A percentile compares a stretch with the other conserved stretches of the same genome.
These are phyloP conservation scores for Microtus oregoni DNA, from an alignment of 2,113 vertebrate species.

Conservation along the genomic window DNA sequence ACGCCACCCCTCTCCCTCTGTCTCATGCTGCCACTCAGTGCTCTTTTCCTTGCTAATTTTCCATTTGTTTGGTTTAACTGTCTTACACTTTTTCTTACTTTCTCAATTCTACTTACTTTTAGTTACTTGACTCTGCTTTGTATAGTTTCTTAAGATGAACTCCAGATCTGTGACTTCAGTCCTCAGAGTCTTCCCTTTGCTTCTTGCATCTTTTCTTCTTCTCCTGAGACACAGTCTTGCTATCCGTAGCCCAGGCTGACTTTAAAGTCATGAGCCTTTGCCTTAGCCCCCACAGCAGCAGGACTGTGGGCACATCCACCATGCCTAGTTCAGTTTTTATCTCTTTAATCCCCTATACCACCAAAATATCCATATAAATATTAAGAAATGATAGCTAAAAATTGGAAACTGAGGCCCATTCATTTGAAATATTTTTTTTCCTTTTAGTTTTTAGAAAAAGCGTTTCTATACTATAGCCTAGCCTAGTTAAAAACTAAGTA, in stretches of 20 bases:
- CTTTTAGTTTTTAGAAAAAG: neutral
- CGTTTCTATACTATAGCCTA: neutral
- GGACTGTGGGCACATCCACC: neutral
- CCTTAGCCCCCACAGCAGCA: neutral
- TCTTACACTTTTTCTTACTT: neutral
- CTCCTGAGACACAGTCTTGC: neutral
- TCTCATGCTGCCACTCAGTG: neutral
- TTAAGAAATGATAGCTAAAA: neutral
- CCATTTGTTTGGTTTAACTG: neutral
- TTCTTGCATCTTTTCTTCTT: neutral
- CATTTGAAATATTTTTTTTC: neutral
- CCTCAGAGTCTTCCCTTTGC: neutral
- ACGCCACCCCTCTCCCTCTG: neutral
- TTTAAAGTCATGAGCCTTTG: neutral
- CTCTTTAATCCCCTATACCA: neutral
- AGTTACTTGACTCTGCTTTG: neutral
- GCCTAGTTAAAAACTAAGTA: neutral
- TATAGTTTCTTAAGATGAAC: conserved; percentile 17
- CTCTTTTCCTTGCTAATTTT: neutral
- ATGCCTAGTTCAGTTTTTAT: neutral
- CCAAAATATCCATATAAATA: neutral
- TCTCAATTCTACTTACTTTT: conserved; percentile 7
- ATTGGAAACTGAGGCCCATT: neutral
- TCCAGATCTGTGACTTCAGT: neutral
- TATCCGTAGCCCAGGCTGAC: neutral